Conservation (phyloP, 1,140 invertebrate genomes). For the Telenomus remus region DNA sequence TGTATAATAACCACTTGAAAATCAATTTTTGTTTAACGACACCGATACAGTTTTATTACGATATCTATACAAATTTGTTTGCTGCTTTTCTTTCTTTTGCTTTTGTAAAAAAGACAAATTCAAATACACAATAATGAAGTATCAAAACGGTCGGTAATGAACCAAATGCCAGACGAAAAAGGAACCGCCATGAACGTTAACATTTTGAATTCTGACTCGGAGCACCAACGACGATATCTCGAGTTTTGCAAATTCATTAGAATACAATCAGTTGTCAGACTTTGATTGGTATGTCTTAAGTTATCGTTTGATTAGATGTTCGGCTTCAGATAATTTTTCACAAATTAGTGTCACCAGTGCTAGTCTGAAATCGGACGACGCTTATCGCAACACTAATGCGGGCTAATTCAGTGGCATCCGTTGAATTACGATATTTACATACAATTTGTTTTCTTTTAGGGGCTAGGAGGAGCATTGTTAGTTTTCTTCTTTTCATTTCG, state of each 20-base stretch:
- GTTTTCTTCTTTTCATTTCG: background rate
- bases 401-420: slow-evolving; percentile 35
- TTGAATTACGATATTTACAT: slow-evolving; percentile 42
- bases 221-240: slow-evolving; percentile 38
- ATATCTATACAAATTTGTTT: slow-evolving; percentile 1
- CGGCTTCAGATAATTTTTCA: too few species aligned
- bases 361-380: background rate
- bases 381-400: slow-evolving; percentile 32
- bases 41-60: slow-evolving; percentile 8
- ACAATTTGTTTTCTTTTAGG: slow-evolving; percentile 7
- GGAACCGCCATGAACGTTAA: too few species aligned
- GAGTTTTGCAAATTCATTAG: background rate
- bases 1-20: slow-evolving; percentile 14
- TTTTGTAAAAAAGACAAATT: slow-evolving; percentile 15
- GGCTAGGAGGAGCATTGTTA: background rate
- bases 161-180: slow-evolving; percentile 7
- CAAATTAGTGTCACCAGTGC: background rate
- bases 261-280: too few species aligned
- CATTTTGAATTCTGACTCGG: background rate
- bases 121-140: slow-evolving; percentile 21
- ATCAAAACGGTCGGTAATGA: slow-evolving; percentile 14
- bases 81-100: too few species aligned
- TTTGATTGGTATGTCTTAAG: too few species aligned
- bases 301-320: background rate
- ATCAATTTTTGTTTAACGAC: slow-evolving; percentile 6